Evolutionary conservation across 92 coral and sea anemone genomes (phyloP).

Genomic region (Nematostella vectensis): DNA sequence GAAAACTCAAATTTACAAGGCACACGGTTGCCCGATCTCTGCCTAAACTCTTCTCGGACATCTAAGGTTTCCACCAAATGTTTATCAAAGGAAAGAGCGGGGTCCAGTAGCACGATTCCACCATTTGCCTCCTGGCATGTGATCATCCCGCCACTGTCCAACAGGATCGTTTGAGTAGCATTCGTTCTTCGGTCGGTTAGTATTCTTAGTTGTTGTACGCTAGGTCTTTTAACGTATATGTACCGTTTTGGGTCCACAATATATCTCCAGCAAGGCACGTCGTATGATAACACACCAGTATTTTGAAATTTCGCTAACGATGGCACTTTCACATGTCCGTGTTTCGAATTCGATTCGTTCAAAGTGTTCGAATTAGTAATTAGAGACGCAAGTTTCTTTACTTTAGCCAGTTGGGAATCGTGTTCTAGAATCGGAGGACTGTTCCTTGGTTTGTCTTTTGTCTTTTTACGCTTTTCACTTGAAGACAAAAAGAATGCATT

Average conservation of each 20-base stretch:
- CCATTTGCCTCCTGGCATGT: constrained; percentile 67
- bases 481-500: constrained; percentile 53
- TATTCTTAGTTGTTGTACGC: constrained; percentile 46
- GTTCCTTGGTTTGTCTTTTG: constrained; percentile 51
- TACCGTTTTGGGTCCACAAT: constrained; percentile 77
- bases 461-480: constrained; percentile 55
- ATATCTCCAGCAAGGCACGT: constrained; percentile 90
- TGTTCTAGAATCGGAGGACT: constrained; percentile 39
- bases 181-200: constrained; percentile 30
- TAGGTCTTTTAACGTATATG: constrained; percentile 66
- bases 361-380: constrained; percentile 56
- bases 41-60: constrained; percentile 36
- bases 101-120: constrained; percentile 62
- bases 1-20: constrained; percentile 17
- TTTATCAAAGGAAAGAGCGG: constrained; percentile 79
- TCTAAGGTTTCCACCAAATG: constrained; percentile 60
- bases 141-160: constrained; percentile 67
- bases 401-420: constrained; percentile 62
- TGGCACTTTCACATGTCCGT: constrained; percentile 16
- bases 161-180: constrained; percentile 40
- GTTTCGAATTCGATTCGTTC: constrained; percentile 24
- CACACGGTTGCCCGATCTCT: constrained; percentile 21
- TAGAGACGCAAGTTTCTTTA: constrained; percentile 71
- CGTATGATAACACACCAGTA: constrained; percentile 87
- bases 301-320: constrained; percentile 56